phyloP scores from a whole-genome alignment of 2,888 invertebrate genomes.

The Rhagium mordax region DNA sequence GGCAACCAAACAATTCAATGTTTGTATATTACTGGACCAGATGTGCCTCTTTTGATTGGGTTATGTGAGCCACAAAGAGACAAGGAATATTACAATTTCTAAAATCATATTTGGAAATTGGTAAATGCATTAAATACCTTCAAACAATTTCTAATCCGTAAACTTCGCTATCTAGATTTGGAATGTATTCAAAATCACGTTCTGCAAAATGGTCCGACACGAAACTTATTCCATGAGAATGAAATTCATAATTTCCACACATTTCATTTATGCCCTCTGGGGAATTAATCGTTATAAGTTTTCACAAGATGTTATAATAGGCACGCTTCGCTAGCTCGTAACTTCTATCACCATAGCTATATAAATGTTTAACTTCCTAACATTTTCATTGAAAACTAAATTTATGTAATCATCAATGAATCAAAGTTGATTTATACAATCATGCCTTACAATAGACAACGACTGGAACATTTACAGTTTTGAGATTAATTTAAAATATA shows the following conservation, averaged over 20 bases:
- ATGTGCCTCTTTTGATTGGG: neutral
- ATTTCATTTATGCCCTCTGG: slow-evolving; percentile 4
- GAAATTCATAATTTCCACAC: slow-evolving; percentile 8
- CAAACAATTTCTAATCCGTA: neutral
- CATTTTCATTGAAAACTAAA: no score
- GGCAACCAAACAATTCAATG: no score
- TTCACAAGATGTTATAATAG: neutral
- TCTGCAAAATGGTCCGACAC: neutral
- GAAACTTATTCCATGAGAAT: neutral
- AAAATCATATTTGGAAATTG: neutral
- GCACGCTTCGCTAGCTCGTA: neutral
- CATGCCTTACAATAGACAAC: no score
- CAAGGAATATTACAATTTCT: neutral
- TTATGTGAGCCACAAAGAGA: neutral
- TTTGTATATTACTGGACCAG: neutral
- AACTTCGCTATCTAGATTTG: neutral
- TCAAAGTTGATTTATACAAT: no score
- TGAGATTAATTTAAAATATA: no score
- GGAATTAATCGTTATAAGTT: slow-evolving; percentile 37
- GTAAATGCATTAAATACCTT: neutral
- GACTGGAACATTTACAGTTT: no score
- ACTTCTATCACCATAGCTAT: neutral
- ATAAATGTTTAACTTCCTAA: no score
- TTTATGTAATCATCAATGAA: no score
- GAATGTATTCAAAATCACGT: neutral